These are phyloP conservation scores for Plagodis dolabraria DNA, from an alignment of 2,888 invertebrate species.

Conservation along the genomic window DNA sequence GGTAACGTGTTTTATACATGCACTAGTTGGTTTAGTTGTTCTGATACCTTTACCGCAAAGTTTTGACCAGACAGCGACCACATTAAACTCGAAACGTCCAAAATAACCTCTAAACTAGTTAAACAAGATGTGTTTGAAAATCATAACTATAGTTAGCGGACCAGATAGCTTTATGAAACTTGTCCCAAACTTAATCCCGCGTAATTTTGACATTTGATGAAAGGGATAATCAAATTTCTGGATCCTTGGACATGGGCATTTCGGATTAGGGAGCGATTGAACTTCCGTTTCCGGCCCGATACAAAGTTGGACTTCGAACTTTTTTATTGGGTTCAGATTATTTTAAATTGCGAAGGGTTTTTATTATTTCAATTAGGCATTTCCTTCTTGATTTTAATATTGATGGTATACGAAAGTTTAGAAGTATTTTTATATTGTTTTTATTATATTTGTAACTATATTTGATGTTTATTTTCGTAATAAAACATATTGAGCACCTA, in stretches of 20 bases:
- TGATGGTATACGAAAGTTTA: constrained; percentile 4
- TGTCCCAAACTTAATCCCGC: constrained; percentile 40
- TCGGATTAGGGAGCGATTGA: constrained; percentile 28
- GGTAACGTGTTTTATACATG: no score
- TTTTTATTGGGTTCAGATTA: constrained; percentile 29
- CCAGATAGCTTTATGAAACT: constrained; percentile 36
- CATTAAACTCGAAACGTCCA: constrained; percentile 10
- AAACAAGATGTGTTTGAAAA: constrained; percentile 25
- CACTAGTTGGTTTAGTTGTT: no score
- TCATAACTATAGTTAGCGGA: constrained; percentile 22
- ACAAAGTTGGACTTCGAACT: constrained; percentile 34
- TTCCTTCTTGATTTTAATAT: constrained; percentile 20
- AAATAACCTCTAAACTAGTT: constrained; percentile 19
- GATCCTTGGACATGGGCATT: constrained; percentile 35
- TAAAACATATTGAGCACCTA: no score
- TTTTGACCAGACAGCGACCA: neutral
- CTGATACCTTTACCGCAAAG: neutral
- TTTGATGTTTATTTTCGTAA: no score
- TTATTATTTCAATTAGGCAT: constrained; percentile 24
- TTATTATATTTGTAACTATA: neutral
- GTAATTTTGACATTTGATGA: constrained; percentile 43
- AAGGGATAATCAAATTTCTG: constrained; percentile 44
- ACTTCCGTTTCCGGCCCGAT: constrained; percentile 34
- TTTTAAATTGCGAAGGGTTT: constrained; percentile 26
- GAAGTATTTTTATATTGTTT: neutral